Base-by-base conservation (phyloP, 2,113 vertebrate genomes). In the Meriones unguiculatus region DNA sequence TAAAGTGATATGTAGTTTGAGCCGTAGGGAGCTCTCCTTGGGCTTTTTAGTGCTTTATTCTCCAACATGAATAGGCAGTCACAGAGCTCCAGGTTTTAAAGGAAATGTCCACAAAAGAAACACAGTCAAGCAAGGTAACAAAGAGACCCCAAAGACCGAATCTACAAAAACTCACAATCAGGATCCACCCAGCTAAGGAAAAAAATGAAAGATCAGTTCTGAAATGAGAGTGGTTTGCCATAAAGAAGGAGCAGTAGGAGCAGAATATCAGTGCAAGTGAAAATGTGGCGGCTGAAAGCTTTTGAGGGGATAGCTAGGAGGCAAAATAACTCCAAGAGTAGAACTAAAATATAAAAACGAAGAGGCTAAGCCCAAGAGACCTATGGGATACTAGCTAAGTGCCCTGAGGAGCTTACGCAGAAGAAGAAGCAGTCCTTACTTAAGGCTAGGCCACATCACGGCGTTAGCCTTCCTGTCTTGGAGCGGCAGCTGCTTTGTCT, bases 31-130 rank as follows among this genome's bases (percentile, higher is more conserved):
- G 30, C 17, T 41, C 46, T 10, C 10, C 22, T 80, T 65, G 15
- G 15, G 25, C 77, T 54, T 54, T 96, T 41, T 14, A 87, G 78
- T 69, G 12, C 38, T 57, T 93, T 59, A 5, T 7, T 82, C 7
- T 93, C 32, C 30, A 62, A n/a, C 11, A 11, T 54, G 38, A 38
- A n/a, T 62, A 82, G 59, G 32, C 2, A n/a, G 35, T 38, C 7
- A 32, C 20, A 14, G 20, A 46, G 88, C 46, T 52, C 59, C 46
- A 69, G 32, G 13, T 54, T 93, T 85, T 93, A 73, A 80, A 95
- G 82, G 88, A 69, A 46, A 4, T 52, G 41, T 89, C 46, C 46
- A 28, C 15, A 5, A 82, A 12, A 9, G 28, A 88, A 89, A 78
- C 24, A 78, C 72, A 70, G 52, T 41, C 57, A 67, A 13, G 46